Percentiles rank a stretch among this genome's conserved stretches.
Conservation (phyloP, 2,888 invertebrate species). For the Eumerus sabulonum region DNA sequence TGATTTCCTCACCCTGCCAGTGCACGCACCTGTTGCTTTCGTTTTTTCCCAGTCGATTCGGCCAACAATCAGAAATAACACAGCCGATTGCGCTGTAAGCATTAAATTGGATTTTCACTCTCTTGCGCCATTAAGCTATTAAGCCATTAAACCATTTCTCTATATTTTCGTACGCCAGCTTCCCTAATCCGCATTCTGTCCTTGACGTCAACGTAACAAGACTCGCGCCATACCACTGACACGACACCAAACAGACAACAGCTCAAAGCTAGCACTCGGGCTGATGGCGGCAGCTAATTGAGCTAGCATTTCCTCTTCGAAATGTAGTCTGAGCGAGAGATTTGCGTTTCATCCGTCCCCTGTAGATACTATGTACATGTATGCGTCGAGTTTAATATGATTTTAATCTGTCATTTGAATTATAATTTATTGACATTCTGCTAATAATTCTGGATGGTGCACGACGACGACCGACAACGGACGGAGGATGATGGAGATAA, state of each 20-base stretch:
- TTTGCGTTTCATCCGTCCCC: neutral
- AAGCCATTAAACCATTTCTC: slow-evolving; percentile 56
- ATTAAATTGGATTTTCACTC: slow-evolving; percentile 35
- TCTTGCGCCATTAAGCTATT: slow-evolving; percentile 23
- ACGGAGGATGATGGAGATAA: slow-evolving; percentile 37
- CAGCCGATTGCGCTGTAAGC: neutral
- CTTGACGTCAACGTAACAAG: neutral
- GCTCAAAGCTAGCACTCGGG: neutral
- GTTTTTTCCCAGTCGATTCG: slow-evolving; percentile 42
- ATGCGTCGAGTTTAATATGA: slow-evolving; percentile 36
- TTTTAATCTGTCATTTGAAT: slow-evolving; percentile 65
- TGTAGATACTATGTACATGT: too few species aligned
- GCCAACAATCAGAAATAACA: slow-evolving; percentile 40
- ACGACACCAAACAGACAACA: slow-evolving; percentile 33
- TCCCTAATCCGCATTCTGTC: slow-evolving; percentile 16
- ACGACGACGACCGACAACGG: slow-evolving; percentile 26
- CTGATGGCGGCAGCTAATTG: slow-evolving; percentile 32
- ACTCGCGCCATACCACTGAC: neutral
- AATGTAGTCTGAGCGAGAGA: neutral
- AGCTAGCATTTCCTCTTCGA: slow-evolving; percentile 25
- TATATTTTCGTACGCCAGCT: slow-evolving; percentile 28
- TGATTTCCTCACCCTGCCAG: neutral
- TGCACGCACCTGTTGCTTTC: slow-evolving; percentile 22
- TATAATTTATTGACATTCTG: slow-evolving; percentile 56
- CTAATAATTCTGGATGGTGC: slow-evolving; percentile 44